Evolutionary conservation across 2,888 invertebrate genomes (phyloP).

Genomic region (Blastobasis adustella): DNA sequence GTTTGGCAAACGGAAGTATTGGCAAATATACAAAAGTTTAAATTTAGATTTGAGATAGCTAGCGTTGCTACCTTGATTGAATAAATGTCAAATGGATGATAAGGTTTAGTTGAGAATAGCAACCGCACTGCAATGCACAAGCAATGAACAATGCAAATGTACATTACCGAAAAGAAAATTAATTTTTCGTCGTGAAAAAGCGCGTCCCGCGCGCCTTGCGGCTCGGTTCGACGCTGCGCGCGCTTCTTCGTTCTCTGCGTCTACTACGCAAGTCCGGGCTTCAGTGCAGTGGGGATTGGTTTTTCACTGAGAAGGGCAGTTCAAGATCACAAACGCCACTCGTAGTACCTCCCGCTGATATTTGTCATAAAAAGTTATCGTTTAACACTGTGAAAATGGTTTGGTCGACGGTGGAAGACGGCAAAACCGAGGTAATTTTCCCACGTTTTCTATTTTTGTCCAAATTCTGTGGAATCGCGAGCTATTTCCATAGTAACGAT

Average conservation of each 20-base stretch:
- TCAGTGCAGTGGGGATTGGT: constrained; percentile 50
- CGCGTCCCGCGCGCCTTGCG: constrained; percentile 27
- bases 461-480: constrained; percentile 30
- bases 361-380: constrained; percentile 40
- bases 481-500: constrained; percentile 16
- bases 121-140: neutral
- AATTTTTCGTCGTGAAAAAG: constrained; percentile 7
- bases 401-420: constrained; percentile 61
- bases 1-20: constrained; percentile 29
- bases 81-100: neutral
- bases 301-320: constrained; percentile 70
- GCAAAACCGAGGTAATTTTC: constrained; percentile 47
- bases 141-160: neutral
- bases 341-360: constrained; percentile 41
- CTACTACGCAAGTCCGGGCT: constrained; percentile 57
- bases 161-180: constrained; percentile 16
- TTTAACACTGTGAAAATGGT: constrained; percentile 48
- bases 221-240: constrained; percentile 40
- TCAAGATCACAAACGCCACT: constrained; percentile 69
- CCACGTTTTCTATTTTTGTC: constrained; percentile 31
- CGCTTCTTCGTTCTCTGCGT: constrained; percentile 45
- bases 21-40: constrained; percentile 53
- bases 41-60: constrained; percentile 39
- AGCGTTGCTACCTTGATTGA: constrained; percentile 13
- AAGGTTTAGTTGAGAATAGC: no score